Base-by-base conservation (phyloP, 2,888 invertebrate genomes). In the Scaptomyza polygonia region DNA sequence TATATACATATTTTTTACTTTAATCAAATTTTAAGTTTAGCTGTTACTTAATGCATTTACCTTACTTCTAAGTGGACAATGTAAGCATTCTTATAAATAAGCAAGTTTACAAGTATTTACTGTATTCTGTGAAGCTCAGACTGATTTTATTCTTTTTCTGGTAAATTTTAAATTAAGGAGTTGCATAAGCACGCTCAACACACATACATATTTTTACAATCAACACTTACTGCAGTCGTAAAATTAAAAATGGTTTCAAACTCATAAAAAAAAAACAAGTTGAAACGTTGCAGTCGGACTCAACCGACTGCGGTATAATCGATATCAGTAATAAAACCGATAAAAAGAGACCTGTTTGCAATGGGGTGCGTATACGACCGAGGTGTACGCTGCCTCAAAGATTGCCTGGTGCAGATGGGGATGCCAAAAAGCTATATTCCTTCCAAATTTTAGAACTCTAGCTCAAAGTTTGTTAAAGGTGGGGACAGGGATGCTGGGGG, bases 101-200 rank as follows among this genome's bases (percentile, higher is more conserved):
- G n/a, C 5, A 8, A 36, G 14, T 14, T 0, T 14, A 36, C 2
- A 39, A 16, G 16, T 63, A 55, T 52, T 56, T 61, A 58, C 56
- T 59, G 78, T 77, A 78, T 78, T 67, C 14, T 77, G 74, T 63
- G 77, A 79, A 77, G 74, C 80, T 83, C 86, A 78, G 84, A 84
- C 84, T 84, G 88, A 84, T 84, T 84, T 86, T 71, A 86, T 72
- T 83, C 78, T 79, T 83, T 87, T 67, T 70, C 68, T 75, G 47
- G 63, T 67, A 48, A 36, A 61, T 52, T 61, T 64, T 67, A 30
- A 61, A 21, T 56, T 70, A 86, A 62, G 67, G 67, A 47, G 54
- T 48, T 30, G 11, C 30, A 45, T 49, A 45, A 53, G 42, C 16
- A 63, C 16, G 79, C 69, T 76, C 72, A 69, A 66, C 16, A 43